Evolutionary conservation across 2,888 invertebrate genomes (phyloP), one percentile per base, ranked within the genome.

Genomic region (Polylopha cassiicola): DNA sequence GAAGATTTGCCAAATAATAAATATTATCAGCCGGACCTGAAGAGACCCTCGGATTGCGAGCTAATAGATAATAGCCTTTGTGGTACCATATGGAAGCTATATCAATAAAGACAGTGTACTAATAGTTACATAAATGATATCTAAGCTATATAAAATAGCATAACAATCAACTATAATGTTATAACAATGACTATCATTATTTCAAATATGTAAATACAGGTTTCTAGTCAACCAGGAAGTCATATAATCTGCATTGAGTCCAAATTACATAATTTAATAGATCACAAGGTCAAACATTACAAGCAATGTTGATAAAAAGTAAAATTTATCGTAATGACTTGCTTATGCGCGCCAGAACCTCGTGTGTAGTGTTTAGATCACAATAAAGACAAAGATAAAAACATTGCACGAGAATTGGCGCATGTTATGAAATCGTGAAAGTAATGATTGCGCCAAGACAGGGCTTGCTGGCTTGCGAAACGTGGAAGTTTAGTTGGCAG

Each of bases 341-440:
- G 7, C 30, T 29, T 9, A 7, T 10, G 20, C 9, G 10, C 20
- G n/a, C 9, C 3, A 4, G 13, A n/a, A n/a, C n/a, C n/a, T n/a
- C n/a, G n/a, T n/a, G n/a, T n/a, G n/a, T n/a, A n/a, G n/a, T 24
- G 34, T 36, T 30, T 30, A 20, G 29, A 41, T 34, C 26, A 34
- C 34, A 34, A 41, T 36, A 21, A 36, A 30, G 23, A 21, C 26
- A 24, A 4, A 20, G 13, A 41, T 24, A 36, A 41, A 24, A 41
- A 41, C 45, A 47, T 38, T 48, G 44, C 43, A 44, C 49, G 44
- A 45, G 48, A 47, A 58, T 37, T 32, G 50, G 41, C 37, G 47
- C 53, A 58, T 53, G 48, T 61, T 65, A 59, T 52, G 60, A 68
- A 61, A 65, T 55, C 44, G 51, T 45, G 61, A 64, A 64, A 66